Evolutionary conservation across 2,888 invertebrate species (phyloP).

Genomic region (Drosophila emarginata): DNA sequence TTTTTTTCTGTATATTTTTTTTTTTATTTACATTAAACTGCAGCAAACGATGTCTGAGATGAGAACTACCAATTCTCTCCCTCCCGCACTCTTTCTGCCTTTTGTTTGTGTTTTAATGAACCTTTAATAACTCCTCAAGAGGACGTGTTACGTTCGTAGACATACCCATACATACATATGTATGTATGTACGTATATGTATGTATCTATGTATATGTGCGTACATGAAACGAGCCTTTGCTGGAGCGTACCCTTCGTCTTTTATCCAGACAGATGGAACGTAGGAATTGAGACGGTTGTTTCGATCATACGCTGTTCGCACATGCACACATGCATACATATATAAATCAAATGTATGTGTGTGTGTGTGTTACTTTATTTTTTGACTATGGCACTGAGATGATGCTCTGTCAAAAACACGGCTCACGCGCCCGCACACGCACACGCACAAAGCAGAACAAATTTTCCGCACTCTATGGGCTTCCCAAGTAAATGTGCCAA

Average conservation of each 20-base stretch:
- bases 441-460: background rate
- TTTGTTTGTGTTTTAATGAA: constrained; percentile 53
- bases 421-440: background rate
- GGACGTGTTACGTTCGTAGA: constrained; percentile 24
- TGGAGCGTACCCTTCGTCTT: background rate
- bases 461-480: background rate
- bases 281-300: background rate
- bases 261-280: constrained; percentile 3
- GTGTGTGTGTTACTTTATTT: background rate
- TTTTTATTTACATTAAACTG: constrained; percentile 44
- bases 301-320: constrained; percentile 23
- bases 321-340: constrained; percentile 17
- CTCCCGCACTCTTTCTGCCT: background rate
- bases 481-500: background rate
- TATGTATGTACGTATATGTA: too few relatives aligned
- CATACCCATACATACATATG: too few relatives aligned
- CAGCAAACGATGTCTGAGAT: constrained; percentile 14
- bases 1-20: background rate
- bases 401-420: too few relatives aligned
- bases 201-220: too few relatives aligned
- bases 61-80: background rate
- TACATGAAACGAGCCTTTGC: background rate
- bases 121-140: constrained; percentile 59
- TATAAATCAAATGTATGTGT: background rate
- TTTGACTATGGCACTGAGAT: too few relatives aligned